Conservation (phyloP, 2,888 invertebrate genomes). For the Agrochola lychnidis region DNA sequence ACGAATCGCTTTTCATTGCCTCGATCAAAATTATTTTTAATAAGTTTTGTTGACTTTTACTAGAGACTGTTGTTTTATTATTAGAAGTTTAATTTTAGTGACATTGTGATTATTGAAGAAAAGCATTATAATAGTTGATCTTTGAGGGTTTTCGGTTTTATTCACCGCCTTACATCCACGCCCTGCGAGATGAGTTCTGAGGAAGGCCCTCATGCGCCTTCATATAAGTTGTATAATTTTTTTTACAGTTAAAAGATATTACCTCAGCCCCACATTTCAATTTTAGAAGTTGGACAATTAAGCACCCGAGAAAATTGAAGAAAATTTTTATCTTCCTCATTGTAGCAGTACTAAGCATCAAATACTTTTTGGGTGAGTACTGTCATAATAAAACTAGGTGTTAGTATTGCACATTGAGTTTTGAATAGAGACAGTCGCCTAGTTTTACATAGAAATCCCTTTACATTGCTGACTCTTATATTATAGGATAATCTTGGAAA, state of each 20-base stretch:
- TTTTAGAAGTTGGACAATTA: constrained; percentile 77
- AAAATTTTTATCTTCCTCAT: constrained; percentile 85
- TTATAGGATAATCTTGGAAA: not conserved
- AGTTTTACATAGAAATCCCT: not conserved
- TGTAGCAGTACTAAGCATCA: constrained; percentile 81
- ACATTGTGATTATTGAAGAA: too few relatives aligned
- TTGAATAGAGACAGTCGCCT: not conserved
- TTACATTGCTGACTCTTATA: not conserved
- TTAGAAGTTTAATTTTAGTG: too few relatives aligned
- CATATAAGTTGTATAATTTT: not conserved
- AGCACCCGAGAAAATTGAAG: constrained; percentile 84
- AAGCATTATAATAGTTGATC: too few relatives aligned
- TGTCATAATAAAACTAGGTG: not conserved
- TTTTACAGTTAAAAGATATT: constrained; percentile 87
- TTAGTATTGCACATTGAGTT: not conserved
- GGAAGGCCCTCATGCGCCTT: too few relatives aligned
- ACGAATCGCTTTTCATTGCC: too few relatives aligned
- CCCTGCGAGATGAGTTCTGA: too few relatives aligned
- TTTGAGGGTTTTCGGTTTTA: too few relatives aligned
- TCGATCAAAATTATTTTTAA: too few relatives aligned
- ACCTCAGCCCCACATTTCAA: constrained; percentile 80
- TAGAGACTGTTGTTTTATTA: too few relatives aligned
- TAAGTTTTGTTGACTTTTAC: too few relatives aligned
- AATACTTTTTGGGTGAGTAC: constrained; percentile 86
- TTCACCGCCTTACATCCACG: too few relatives aligned